Percentiles rank a stretch among this genome's conserved stretches.
Evolutionary conservation across 2,113 vertebrate genomes (phyloP).

Genomic region (Trichomycterus rosablanca): DNA sequence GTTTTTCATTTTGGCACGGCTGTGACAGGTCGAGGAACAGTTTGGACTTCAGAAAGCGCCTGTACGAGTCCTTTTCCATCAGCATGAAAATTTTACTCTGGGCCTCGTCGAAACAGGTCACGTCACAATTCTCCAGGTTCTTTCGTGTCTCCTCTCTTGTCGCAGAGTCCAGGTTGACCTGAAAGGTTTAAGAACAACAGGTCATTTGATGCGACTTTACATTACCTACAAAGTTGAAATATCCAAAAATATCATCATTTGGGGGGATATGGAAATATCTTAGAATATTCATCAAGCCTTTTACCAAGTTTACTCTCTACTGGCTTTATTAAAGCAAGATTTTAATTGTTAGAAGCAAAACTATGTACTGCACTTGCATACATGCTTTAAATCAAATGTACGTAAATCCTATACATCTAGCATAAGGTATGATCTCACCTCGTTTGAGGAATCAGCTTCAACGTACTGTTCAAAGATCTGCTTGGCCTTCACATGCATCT

Average conservation of each 20-base stretch:
- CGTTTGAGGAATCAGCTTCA: slow-evolving; percentile 76
- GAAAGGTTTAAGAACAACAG: not conserved
- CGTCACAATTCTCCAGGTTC: slow-evolving; percentile 51
- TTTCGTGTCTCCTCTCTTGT: slow-evolving; percentile 61
- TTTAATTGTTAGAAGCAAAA: too few relatives aligned
- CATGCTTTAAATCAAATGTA: too few relatives aligned
- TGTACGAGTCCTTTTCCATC: slow-evolving; percentile 77
- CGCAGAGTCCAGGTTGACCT: slow-evolving; percentile 70
- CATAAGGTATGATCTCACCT: slow-evolving; percentile 63
- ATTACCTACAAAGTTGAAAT: too few relatives aligned
- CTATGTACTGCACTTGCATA: too few relatives aligned
- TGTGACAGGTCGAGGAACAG: slow-evolving; percentile 54
- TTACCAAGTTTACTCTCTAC: too few relatives aligned
- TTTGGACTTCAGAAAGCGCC: slow-evolving; percentile 67
- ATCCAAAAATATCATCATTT: too few relatives aligned
- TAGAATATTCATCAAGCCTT: too few relatives aligned
- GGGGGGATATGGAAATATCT: too few relatives aligned
- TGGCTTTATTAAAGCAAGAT: too few relatives aligned
- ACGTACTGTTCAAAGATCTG: slow-evolving; percentile 83
- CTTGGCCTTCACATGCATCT: slow-evolving; percentile 72
- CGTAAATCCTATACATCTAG: too few relatives aligned
- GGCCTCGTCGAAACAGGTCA: slow-evolving; percentile 62
- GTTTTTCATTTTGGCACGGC: not conserved
- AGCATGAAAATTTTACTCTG: slow-evolving; percentile 69
- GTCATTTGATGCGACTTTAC: too few relatives aligned